Evolutionary conservation across 2,797 vertebrate genomes (phyloP), one percentile per base, ranked within the genome.

Genomic region (Halcyon badia): DNA sequence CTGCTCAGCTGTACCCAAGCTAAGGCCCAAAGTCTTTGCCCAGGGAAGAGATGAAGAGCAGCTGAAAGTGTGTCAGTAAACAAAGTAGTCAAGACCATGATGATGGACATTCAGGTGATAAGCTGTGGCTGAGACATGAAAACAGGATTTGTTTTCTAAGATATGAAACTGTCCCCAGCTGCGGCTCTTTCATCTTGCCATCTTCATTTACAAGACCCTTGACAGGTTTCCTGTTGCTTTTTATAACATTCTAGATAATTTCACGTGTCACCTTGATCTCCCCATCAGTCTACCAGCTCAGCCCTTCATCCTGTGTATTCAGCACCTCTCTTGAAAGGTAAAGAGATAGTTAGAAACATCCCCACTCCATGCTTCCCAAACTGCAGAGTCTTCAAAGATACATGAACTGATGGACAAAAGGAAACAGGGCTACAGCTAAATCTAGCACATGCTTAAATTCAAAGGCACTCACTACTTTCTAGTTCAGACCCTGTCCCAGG

Each of bases 191-290:
- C 9, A 5, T 75, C 18, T 52, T 42, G 20, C 41, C 17, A 4
- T 46, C 54, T 86, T 88, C 25, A 66, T 79, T 89, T 95, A 44
- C 12, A 88, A 88, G 64, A 7, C 18, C 5, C 19, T 6, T 0
- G 0, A 21, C 21, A 61, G 46, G 28, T 92, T 96, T 95, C 39
- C 52, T 87, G 42, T 88, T 93, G 33, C 87, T 95, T 95, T 92
- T 94, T 88, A 69, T 95, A 88, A 56, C 9, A 48, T 91, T 85
- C 44, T 65, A 75, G 39, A 13, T 94, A 93, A 86, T 83, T 83
- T 91, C 21, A 26, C 17, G 20, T 56, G 17, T 71, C 52, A 52
- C 21, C 4, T 30, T 69, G 31, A 21, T 89, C 42, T 75, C 20
- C 10, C 6, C 21, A 25, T 48, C 46, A 28, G 49, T 24, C 14